Conservation (phyloP, 2,888 invertebrate genomes). For the Tortricodes alternella region DNA sequence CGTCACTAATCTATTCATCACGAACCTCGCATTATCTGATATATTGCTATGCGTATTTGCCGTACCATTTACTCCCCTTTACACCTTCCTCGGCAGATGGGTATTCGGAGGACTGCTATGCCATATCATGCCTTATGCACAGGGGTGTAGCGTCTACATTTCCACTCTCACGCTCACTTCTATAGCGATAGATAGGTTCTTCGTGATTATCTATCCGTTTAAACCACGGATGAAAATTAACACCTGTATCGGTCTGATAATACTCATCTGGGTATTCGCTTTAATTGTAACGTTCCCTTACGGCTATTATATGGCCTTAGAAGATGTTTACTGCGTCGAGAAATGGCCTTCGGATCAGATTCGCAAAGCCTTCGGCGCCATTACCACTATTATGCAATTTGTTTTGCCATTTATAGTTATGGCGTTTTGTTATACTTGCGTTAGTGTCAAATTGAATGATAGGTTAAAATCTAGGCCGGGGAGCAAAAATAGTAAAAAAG, state of each 20-base stretch:
- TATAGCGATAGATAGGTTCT: constrained; percentile 95
- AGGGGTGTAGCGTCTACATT: constrained; percentile 94
- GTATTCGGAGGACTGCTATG: constrained; percentile 92
- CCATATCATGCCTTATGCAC: constrained; percentile 93
- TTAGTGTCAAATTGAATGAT: constrained; percentile 89
- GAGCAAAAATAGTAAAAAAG: constrained; percentile 87
- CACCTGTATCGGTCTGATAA: constrained; percentile 89
- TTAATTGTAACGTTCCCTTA: constrained; percentile 92
- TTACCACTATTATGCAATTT: constrained; percentile 93
- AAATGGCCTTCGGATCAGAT: constrained; percentile 90
- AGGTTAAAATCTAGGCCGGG: constrained; percentile 89
- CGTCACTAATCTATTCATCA: constrained; percentile 95
- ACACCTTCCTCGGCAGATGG: constrained; percentile 93
- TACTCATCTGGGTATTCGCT: constrained; percentile 91
- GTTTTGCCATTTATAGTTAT: constrained; percentile 93
- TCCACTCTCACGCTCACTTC: constrained; percentile 94
- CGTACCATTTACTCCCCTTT: constrained; percentile 94
- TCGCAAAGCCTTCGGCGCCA: constrained; percentile 88
- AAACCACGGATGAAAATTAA: constrained; percentile 90
- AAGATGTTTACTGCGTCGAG: constrained; percentile 85
- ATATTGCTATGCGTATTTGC: constrained; percentile 92
- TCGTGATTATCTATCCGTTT: constrained; percentile 95
- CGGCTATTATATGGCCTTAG: constrained; percentile 89
- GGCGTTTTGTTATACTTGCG: constrained; percentile 92
- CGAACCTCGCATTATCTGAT: constrained; percentile 94